Evolutionary conservation across 2,888 invertebrate genomes (phyloP).

Genomic region (Drepanosiphum platanoidis): DNA sequence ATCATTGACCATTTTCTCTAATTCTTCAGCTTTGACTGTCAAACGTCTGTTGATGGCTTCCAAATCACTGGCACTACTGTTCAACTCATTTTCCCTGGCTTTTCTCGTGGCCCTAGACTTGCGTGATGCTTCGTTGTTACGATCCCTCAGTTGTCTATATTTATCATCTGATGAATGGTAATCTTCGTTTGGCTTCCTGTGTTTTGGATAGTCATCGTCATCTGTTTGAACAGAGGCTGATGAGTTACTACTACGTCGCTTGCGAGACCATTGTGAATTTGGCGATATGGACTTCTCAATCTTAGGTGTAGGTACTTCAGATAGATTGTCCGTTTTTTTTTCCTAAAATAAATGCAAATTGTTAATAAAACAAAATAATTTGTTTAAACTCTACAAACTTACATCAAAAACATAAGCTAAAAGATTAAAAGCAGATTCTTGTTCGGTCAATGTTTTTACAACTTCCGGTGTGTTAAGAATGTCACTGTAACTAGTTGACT

Average conservation of each 20-base stretch:
- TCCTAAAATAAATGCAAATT: slow-evolving; percentile 36
- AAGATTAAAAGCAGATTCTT: slow-evolving; percentile 66
- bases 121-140: slow-evolving; percentile 83
- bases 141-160: slow-evolving; percentile 78
- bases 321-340: slow-evolving; percentile 44
- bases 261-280: slow-evolving; percentile 43
- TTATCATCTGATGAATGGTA: slow-evolving; percentile 66
- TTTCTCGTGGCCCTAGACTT: slow-evolving; percentile 79
- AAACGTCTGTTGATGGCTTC: slow-evolving; percentile 75
- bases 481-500: slow-evolving; percentile 53
- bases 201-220: slow-evolving; percentile 55
- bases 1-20: slow-evolving; percentile 76
- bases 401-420: slow-evolving; percentile 68
- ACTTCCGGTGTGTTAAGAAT: slow-evolving; percentile 68
- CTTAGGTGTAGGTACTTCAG: slow-evolving; percentile 50
- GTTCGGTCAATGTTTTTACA: slow-evolving; percentile 67
- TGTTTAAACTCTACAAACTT: slow-evolving; percentile 64
- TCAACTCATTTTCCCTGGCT: slow-evolving; percentile 72
- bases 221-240: slow-evolving; percentile 58
- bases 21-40: slow-evolving; percentile 74
- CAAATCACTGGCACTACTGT: slow-evolving; percentile 70
- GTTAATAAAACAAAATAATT: background rate
- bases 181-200: slow-evolving; percentile 52
- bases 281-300: slow-evolving; percentile 2
- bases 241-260: slow-evolving; percentile 58